phyloP scores from a whole-genome alignment of 1,140 invertebrate genomes.

The Caenorhabditis elegans region WBcel235 BX284606.5:9306001-9306500 shows the following conservation, averaged over 20 bases:
- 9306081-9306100: conserved; percentile 91
- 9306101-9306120: conserved; percentile 88
- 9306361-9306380: conserved; percentile 28
- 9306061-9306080: conserved; percentile 84
- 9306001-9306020: conserved; percentile 86
- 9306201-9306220: conserved; percentile 33
- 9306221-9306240: no score
- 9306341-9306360: conserved; percentile 6
- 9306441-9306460: neutral
- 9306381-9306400: neutral
- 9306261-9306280: no score
- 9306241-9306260: no score
- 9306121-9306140: conserved; percentile 69
- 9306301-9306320: no score
- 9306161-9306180: neutral
- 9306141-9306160: conserved; percentile 37
- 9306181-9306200: neutral
- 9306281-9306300: neutral
- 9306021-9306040: no score
- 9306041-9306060: no score
- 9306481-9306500: conserved; percentile 61
- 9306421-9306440: neutral
- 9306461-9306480: conserved; percentile 51
- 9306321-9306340: no score
- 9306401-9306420: conserved; percentile 34